Base-by-base conservation (phyloP, 2,113 vertebrate species). In the Megaleporinus macrocephalus region DNA sequence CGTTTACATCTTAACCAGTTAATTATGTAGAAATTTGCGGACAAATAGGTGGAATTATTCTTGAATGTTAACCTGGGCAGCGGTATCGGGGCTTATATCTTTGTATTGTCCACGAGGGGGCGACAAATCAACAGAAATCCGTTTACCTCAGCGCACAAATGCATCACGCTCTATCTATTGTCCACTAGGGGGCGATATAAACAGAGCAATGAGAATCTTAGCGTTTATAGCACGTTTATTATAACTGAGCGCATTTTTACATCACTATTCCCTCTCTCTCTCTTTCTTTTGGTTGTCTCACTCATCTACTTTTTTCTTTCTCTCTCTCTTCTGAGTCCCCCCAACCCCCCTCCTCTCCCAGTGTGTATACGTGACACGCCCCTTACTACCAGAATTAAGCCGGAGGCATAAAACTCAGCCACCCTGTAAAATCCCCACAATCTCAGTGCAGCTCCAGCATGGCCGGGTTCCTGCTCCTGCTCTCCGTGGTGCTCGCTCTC, bases 351-450 rank as follows among this genome's bases (percentile, higher is more conserved):
- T 18, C 59, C 57, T 66, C 66, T 55, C 41, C 66, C 24, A 51
- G 3, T 29, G 12, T 24, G 47, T 53, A 27, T 47, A 69, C 41
- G 59, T 59, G 61, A 55, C 77, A 89, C 91, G 84, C 84, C 91
- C 89, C 85, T 84, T 30, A 78, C 75, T 76, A 36, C 41, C 26
- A 77, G 55, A 73, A 73, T 83, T 76, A 82, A 49, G 79, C 72
- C 33, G 68, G 33, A 83, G 84, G 69, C 22, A 33, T 93, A 93
- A 93, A 94, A 93, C 89, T 87, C 80, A 80, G 78, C 69, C 84
- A 27, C 55, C 20, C 61, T 44, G 47, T 36, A 65, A 29, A 30
- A 20, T 44, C 24, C 57, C 51, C 86, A 82, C 84, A 74, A 44
- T 70, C 24, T 30, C 59, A 65, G 75, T 83, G 88, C 72, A 72